Base-by-base conservation (phyloP, 2,888 invertebrate genomes). In the Myathropa florea region DNA sequence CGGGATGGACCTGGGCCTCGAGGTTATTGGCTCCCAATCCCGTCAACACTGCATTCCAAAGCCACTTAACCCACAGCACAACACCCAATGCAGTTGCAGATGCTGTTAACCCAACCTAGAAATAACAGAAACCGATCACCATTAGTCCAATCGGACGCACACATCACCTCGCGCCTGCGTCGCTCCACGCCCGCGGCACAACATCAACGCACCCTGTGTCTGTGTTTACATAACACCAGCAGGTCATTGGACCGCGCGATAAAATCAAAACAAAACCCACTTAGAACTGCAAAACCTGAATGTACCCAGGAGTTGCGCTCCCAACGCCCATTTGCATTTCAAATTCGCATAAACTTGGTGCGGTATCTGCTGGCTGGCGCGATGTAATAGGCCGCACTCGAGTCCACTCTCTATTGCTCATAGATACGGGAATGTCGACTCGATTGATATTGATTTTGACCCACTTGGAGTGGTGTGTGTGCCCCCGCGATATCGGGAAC, bases 381-480 rank as follows among this genome's bases (percentile, higher is more conserved):
- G 39, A 57, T 55, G 23, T 39, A 39, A 46, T 59, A 9, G 68
- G 64, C 67, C 67, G 55, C 71, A 78, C 55, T 64, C 72, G 57
- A 53, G 67, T 79, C 79, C 68, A 53, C 21, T 39, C 3, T 4
- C n/a, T 24, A 10, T 68, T 30, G 46, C 33, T 65, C 24, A 53
- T 67, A 67, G 75, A 76, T 39, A 46, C 76, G 14, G 1, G 24
- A 14, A 57, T 64, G 18, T 18, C 33, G 30, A n/a, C 30, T 10
- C 28, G 14, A 23, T 57, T 57, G 71, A 64, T 71, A 78, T 63
- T 77, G 77, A 77, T 70, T 77, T 64, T 78, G 64, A 78, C 78
- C 78, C 64, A 78, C 28, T 24, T 64, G 78, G 18, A 28, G 6
- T 78, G 36, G 78, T 78, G 24, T 78, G 57, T 57, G 71, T 78